phyloP scores from a whole-genome alignment of 1,140 invertebrate genomes.

The Caenorhabditis tropicalis region DNA sequence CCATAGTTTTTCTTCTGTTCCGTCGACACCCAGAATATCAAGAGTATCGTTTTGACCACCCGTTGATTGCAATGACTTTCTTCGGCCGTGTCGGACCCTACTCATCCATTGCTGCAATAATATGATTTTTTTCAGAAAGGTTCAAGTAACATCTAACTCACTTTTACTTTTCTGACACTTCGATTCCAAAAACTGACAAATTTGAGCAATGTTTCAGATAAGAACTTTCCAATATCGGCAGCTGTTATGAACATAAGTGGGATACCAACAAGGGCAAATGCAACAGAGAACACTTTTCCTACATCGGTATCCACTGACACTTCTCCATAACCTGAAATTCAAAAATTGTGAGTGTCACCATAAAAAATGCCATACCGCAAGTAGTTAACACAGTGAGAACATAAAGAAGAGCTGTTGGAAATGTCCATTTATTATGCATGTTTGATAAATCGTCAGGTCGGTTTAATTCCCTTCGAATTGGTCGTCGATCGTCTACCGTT shows the following conservation, averaged over 20 bases:
- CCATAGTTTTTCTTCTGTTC: constrained; percentile 70
- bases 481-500: constrained; percentile 68
- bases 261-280: constrained; percentile 72
- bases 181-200: constrained; percentile 70
- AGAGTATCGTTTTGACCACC: constrained; percentile 65
- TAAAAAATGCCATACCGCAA: constrained; percentile 68
- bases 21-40: constrained; percentile 66
- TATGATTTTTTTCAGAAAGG: not conserved
- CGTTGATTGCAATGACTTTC: constrained; percentile 69
- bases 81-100: constrained; percentile 62
- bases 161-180: constrained; percentile 64
- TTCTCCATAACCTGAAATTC: constrained; percentile 70
- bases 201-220: constrained; percentile 71
- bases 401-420: constrained; percentile 69
- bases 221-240: constrained; percentile 72
- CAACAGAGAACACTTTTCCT: constrained; percentile 72
- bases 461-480: constrained; percentile 67
- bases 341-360: not conserved
- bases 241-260: constrained; percentile 73
- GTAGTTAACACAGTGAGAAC: constrained; percentile 71
- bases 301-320: constrained; percentile 71
- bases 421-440: constrained; percentile 72
- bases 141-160: constrained; percentile 49
- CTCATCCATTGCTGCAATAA: constrained; percentile 62
- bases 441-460: constrained; percentile 66